Percentiles rank a stretch among this genome's conserved stretches.
These are phyloP conservation scores for Neolamprologus hecqui DNA, from an alignment of 2,113 vertebrate genomes.

Conservation along the genomic window DNA sequence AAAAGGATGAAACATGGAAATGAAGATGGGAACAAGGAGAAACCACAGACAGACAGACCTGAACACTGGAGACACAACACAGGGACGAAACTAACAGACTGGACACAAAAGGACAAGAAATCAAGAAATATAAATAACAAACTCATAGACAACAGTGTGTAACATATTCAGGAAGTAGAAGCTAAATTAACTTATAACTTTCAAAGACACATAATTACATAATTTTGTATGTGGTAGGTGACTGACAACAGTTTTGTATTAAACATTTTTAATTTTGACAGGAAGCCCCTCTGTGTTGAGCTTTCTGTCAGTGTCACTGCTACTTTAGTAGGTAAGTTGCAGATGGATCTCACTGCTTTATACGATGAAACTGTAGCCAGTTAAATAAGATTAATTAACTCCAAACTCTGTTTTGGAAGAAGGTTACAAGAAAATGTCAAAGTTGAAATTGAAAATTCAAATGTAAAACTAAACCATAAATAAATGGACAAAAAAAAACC, in stretches of 20 bases:
- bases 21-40: too few species aligned
- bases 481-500: accelerated
- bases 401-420: neutral
- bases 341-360: neutral
- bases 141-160: accelerated
- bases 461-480: neutral
- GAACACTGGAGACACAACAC: neutral
- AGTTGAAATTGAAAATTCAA: too few species aligned
- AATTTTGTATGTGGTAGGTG: neutral
- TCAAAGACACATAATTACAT: accelerated
- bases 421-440: too few species aligned
- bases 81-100: accelerated
- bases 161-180: neutral
- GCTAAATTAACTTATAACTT: neutral
- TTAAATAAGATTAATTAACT: accelerated
- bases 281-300: neutral
- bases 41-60: accelerated
- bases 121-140: neutral
- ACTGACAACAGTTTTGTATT: accelerated
- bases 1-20: accelerated
- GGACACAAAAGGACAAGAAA: neutral
- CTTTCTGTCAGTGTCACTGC: neutral
- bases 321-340: neutral
- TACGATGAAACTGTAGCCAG: accelerated
- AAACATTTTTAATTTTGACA: accelerated